phyloP scores from a whole-genome alignment of 2,888 invertebrate species.

The Teleogryllus oceanicus region DNA sequence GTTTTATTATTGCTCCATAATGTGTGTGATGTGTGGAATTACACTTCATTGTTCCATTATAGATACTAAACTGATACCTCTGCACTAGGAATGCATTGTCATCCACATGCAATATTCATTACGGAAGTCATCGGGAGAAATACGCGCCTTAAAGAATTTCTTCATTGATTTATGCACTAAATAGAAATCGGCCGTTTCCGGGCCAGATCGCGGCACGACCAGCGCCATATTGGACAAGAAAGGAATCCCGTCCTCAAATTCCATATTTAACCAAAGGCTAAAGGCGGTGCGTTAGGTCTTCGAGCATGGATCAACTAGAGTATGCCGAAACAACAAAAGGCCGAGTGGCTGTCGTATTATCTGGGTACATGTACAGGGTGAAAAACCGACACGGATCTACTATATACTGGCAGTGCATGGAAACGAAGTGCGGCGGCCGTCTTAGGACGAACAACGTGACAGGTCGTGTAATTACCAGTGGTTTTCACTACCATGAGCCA shows the following conservation, averaged over 20 bases:
- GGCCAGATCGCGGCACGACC: neutral
- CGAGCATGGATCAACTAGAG: slow-evolving; percentile 21
- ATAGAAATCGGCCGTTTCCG: neutral
- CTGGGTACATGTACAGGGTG: slow-evolving; percentile 23
- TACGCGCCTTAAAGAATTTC: too few species aligned
- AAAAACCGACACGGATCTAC: slow-evolving; percentile 19
- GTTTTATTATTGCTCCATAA: too few species aligned
- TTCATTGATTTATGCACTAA: too few species aligned
- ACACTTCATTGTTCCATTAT: too few species aligned
- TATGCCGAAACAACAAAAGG: slow-evolving; percentile 24
- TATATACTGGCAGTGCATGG: slow-evolving; percentile 27
- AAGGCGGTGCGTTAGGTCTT: neutral
- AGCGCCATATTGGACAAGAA: neutral
- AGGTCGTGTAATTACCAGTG: slow-evolving; percentile 18
- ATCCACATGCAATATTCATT: too few species aligned
- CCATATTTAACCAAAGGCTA: neutral
- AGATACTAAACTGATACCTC: too few species aligned
- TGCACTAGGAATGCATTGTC: too few species aligned
- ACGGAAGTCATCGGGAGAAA: too few species aligned
- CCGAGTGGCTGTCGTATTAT: neutral
- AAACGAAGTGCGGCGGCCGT: slow-evolving; percentile 19
- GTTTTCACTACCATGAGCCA: slow-evolving; percentile 12
- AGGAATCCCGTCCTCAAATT: neutral
- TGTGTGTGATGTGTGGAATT: too few species aligned
- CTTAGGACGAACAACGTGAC: slow-evolving; percentile 22